A percentile compares a stretch with the other conserved stretches of the same genome.
These are phyloP conservation scores for Cosmopolites sordidus DNA, from an alignment of 2,888 invertebrate species.

Conservation along the genomic window DNA sequence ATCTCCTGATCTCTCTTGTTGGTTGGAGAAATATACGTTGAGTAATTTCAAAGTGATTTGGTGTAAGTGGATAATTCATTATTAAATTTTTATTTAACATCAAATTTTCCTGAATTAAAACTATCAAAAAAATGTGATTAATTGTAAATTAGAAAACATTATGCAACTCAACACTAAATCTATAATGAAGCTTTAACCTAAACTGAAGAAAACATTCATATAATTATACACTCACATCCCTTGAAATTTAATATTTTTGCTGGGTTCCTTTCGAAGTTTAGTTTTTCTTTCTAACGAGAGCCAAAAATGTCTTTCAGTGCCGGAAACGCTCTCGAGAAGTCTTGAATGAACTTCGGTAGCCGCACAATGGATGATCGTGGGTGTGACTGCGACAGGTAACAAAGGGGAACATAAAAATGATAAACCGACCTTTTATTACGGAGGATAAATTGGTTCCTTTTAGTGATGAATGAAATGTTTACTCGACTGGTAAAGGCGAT, in stretches of 20 bases:
- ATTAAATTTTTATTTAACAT: too few species aligned
- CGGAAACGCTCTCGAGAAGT: slow-evolving; percentile 18
- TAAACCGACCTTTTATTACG: slow-evolving; percentile 34
- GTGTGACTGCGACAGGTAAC: slow-evolving; percentile 23
- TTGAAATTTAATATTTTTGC: slow-evolving; percentile 1
- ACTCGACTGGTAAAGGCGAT: slow-evolving; percentile 33
- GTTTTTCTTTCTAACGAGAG: slow-evolving; percentile 10
- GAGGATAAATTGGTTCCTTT: slow-evolving; percentile 30
- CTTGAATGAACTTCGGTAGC: slow-evolving; percentile 7
- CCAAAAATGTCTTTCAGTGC: slow-evolving; percentile 21
- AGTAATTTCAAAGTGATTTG: too few species aligned
- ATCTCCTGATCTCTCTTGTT: too few species aligned
- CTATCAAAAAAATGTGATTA: too few species aligned
- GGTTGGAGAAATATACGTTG: too few species aligned
- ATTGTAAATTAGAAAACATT: too few species aligned
- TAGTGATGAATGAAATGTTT: slow-evolving; percentile 36
- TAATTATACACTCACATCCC: not conserved
- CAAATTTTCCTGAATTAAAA: too few species aligned
- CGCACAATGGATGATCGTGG: slow-evolving; percentile 9
- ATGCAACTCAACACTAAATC: too few species aligned
- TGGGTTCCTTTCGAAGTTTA: not conserved
- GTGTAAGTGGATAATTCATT: too few species aligned
- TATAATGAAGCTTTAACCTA: too few species aligned
- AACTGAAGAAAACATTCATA: too few species aligned
- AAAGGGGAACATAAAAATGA: slow-evolving; percentile 38